Conservation (phyloP, 2,888 invertebrate genomes). For the Epsilonema sp. region DNA sequence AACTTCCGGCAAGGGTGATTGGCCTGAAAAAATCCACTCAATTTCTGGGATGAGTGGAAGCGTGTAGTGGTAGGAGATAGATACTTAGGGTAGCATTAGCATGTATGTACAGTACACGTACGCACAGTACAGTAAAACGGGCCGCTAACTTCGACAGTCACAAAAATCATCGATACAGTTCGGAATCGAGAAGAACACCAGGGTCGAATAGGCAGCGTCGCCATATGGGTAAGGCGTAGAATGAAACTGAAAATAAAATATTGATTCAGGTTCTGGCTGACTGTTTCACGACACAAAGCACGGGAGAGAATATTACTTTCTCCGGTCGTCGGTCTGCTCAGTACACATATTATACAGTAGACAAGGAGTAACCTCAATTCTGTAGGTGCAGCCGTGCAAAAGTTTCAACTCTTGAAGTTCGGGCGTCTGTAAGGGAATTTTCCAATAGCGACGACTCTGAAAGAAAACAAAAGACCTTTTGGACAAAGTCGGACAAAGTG, state of each 20-base stretch:
- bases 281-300: conserved; percentile 9
- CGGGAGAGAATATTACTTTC: too few species aligned
- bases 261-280: too few species aligned
- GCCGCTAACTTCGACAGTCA: conserved; percentile 11
- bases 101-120: too few species aligned
- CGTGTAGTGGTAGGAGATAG: too few species aligned
- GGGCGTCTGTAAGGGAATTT: not conserved
- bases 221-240: conserved; percentile 18
- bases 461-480: not conserved
- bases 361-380: not conserved
- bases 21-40: too few species aligned
- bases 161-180: conserved; percentile 17
- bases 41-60: too few species aligned
- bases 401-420: not conserved
- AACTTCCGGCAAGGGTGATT: too few species aligned
- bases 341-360: too few species aligned
- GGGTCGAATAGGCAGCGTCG: conserved; percentile 11
- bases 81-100: too few species aligned
- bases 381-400: conserved; percentile 1
- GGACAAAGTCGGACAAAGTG: not conserved
- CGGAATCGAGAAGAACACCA: conserved; percentile 12
- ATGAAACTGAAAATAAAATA: conserved; percentile 14
- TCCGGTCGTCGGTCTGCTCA: too few species aligned
- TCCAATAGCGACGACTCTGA: not conserved
- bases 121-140: too few species aligned